These are phyloP conservation scores for Python bivittatus DNA, from an alignment of 2,113 vertebrate genomes.

Conservation along the genomic window DNA sequence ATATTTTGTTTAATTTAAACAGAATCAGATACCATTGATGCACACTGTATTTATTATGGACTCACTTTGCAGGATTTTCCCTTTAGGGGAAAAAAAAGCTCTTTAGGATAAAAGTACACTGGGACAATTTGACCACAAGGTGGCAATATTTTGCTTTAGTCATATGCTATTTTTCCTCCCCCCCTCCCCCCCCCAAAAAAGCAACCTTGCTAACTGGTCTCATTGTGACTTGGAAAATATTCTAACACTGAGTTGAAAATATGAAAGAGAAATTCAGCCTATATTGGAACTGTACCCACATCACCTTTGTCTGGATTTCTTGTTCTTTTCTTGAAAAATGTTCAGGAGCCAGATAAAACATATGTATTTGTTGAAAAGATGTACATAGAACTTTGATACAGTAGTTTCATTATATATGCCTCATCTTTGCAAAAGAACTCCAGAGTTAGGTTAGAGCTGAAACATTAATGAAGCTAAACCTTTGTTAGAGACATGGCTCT, in stretches of 20 bases:
- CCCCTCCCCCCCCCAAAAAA: too few relatives aligned
- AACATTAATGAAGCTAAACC: background rate
- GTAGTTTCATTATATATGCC: background rate
- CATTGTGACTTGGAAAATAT: background rate
- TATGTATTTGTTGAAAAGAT: background rate
- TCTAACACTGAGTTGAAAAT: background rate
- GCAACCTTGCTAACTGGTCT: too few relatives aligned
- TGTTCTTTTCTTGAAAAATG: background rate
- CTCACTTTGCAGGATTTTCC: background rate
- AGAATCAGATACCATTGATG: background rate
- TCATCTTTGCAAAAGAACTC: background rate
- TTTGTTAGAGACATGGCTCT: background rate
- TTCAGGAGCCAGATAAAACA: background rate
- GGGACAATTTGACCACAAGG: constrained; percentile 59
- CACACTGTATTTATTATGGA: background rate
- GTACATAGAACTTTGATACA: background rate
- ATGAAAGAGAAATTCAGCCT: background rate
- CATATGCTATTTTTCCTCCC: background rate
- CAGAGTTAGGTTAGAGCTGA: background rate
- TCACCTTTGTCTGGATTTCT: too few relatives aligned
- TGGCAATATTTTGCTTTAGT: constrained; percentile 63
- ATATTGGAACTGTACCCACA: background rate
- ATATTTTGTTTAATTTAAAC: background rate
- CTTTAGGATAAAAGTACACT: background rate
- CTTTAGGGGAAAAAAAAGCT: background rate